Conservation (phyloP, 2,888 invertebrate genomes). For the Ochlodes sylvanus region DNA sequence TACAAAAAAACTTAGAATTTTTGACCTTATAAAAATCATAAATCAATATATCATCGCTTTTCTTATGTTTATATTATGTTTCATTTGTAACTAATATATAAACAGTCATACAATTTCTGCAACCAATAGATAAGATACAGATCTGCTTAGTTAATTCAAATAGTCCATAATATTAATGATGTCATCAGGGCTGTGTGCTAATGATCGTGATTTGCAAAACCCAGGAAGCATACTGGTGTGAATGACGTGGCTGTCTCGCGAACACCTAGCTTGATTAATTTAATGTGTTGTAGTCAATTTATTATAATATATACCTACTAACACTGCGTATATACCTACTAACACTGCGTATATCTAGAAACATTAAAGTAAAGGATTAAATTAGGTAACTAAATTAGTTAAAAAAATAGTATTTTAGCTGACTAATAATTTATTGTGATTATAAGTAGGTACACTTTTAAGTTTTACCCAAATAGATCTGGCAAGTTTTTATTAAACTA, state of each 20-base stretch:
- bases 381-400: too few relatives aligned
- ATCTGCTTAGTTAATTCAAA: slow-evolving; percentile 16
- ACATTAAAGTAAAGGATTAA: too few relatives aligned
- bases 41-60: too few relatives aligned
- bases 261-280: slow-evolving; percentile 34
- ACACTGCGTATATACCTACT: not conserved
- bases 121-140: not conserved
- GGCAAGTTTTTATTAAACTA: too few relatives aligned
- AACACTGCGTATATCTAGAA: not conserved
- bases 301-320: not conserved
- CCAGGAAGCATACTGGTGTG: slow-evolving; percentile 30
- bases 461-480: too few relatives aligned
- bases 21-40: too few relatives aligned
- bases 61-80: too few relatives aligned
- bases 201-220: slow-evolving; percentile 35
- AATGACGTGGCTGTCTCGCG: slow-evolving; percentile 27
- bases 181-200: slow-evolving; percentile 30
- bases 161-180: slow-evolving; percentile 32
- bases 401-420: too few relatives aligned
- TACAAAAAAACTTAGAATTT: too few relatives aligned
- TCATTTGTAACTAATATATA: too few relatives aligned
- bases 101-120: not conserved
- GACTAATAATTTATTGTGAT: too few relatives aligned
- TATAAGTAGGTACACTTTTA: too few relatives aligned
- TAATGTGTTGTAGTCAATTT: slow-evolving; percentile 15